Evolutionary conservation across 2,113 vertebrate genomes (phyloP).

Genomic region (Hemibagrus wyckioides): DNA sequence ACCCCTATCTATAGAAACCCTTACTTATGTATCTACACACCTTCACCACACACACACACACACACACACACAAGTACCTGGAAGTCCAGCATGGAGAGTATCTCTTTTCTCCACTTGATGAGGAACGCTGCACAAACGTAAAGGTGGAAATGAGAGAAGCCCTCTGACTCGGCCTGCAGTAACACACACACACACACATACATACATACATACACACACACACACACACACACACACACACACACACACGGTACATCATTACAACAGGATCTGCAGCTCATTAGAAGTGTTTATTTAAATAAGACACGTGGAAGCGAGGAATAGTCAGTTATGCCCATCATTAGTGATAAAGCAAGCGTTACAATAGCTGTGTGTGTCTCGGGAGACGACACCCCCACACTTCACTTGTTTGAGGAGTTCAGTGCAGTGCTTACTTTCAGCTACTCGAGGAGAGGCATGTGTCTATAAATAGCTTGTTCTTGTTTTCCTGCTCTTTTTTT

Average conservation of each 20-base stretch:
- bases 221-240: constrained; percentile 19
- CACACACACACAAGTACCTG: constrained; percentile 68
- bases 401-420: constrained; percentile 16
- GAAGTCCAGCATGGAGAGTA: constrained; percentile 85
- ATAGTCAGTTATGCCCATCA: not conserved
- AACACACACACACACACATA: not conserved
- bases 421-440: constrained; percentile 45
- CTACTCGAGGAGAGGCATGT: constrained; percentile 54
- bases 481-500: constrained; percentile 39
- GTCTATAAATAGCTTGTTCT: constrained; percentile 51
- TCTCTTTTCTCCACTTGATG: constrained; percentile 90
- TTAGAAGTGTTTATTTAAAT: constrained; percentile 1
- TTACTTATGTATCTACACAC: not conserved
- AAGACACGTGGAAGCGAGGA: not conserved
- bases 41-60: not conserved
- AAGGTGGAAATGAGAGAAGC: constrained; percentile 88
- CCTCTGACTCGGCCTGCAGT: constrained; percentile 82
- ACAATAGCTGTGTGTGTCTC: not conserved
- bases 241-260: constrained; percentile 8
- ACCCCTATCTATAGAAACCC: constrained; percentile 14
- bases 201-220: constrained; percentile 8
- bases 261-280: not conserved
- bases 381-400: not conserved
- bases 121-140: constrained; percentile 88
- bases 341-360: not conserved